Conservation (phyloP, 1,140 invertebrate species). For the Drosophila neocordata region DNA sequence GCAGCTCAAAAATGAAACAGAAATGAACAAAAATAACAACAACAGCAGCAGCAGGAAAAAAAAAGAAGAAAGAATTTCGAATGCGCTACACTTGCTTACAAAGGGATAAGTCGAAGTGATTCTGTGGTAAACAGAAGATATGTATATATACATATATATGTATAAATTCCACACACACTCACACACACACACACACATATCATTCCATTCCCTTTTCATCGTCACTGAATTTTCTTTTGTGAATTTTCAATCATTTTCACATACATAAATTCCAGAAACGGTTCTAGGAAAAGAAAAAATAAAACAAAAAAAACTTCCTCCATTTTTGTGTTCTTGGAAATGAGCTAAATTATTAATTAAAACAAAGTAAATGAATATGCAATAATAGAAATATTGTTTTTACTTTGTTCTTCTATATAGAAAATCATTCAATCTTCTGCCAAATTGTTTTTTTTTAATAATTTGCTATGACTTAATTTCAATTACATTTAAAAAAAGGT, state of each 20-base stretch:
- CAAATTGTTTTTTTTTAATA: neutral
- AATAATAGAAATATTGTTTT: no score
- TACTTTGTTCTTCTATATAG: neutral
- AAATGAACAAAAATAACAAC: no score
- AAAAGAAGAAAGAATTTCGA: constrained; percentile 34
- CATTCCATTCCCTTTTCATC: neutral
- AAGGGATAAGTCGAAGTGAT: constrained; percentile 20
- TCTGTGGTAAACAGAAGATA: neutral
- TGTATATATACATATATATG: neutral
- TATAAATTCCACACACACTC: neutral
- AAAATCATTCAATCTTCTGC: neutral
- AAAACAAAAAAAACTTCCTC: no score
- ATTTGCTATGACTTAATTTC: neutral
- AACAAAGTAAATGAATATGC: no score
- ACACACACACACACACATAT: no score
- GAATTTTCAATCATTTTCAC: constrained; percentile 3
- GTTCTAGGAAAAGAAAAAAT: no score
- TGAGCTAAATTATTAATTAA: no score
- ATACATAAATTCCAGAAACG: no score
- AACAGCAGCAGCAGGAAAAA: no score
- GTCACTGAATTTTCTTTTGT: neutral
- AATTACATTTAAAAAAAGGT: neutral
- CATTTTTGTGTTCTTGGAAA: no score
- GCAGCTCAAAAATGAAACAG: constrained; percentile 24
- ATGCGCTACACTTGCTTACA: constrained; percentile 43